Evolutionary conservation across 2,113 vertebrate species (phyloP).

Genomic region (Megaleporinus macrocephalus): DNA sequence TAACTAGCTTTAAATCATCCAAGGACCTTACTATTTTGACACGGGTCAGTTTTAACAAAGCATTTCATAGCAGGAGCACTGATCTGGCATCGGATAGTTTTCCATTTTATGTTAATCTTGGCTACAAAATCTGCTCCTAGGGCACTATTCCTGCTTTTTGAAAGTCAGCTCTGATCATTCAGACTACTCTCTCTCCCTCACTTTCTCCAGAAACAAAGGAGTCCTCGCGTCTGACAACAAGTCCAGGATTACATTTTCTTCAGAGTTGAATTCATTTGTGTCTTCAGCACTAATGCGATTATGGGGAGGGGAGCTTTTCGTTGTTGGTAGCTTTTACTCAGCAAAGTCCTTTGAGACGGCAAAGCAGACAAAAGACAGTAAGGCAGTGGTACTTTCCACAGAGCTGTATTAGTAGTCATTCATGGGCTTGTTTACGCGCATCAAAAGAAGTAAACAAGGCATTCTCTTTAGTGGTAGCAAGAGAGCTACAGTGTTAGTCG

Average conservation of each 20-base stretch:
- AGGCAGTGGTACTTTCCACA: not conserved
- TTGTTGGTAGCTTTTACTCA: conserved; percentile 31
- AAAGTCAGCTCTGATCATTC: not conserved
- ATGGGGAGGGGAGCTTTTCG: conserved; percentile 26
- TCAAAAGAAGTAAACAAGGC: conserved; percentile 21
- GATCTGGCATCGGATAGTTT: not conserved
- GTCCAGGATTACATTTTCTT: conserved; percentile 30
- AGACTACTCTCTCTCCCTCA: not conserved
- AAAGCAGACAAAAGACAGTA: not conserved
- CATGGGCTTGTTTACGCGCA: conserved; percentile 40
- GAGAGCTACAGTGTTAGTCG: not conserved
- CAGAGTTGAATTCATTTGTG: conserved; percentile 25
- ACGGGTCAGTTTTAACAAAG: not conserved
- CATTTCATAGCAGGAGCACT: not conserved
- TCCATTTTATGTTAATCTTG: not conserved
- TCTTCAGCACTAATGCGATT: conserved; percentile 41
- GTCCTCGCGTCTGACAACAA: not conserved
- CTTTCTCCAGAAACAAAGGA: not conserved
- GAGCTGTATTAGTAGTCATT: conserved; percentile 16
- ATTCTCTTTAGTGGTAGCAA: not conserved
- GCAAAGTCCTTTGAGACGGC: conserved; percentile 14
- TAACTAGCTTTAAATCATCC: conserved; percentile 16
- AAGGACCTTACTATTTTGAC: not conserved
- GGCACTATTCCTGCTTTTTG: not conserved
- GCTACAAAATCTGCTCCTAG: not conserved